Percentiles rank a stretch among this genome's conserved stretches.
These are phyloP conservation scores for Sebastes hubbsi DNA, from an alignment of 2,797 vertebrate genomes.

Conservation along the genomic window DNA sequence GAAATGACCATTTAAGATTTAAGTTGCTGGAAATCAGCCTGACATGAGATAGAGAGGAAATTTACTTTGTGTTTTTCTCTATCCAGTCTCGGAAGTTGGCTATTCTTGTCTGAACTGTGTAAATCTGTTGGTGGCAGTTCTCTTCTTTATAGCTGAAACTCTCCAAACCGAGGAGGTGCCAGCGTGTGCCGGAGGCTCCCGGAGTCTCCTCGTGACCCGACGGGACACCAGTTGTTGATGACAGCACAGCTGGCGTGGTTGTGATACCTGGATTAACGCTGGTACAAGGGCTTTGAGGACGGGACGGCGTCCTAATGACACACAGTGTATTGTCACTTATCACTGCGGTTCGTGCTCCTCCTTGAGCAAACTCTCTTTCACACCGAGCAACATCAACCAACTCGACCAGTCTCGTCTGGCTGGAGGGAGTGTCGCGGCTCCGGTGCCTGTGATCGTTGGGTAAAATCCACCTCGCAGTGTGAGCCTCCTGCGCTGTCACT, in stretches of 20 bases:
- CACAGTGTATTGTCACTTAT: slow-evolving; percentile 90
- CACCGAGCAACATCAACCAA: slow-evolving; percentile 85
- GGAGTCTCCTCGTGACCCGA: slow-evolving; percentile 52
- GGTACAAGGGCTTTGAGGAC: slow-evolving; percentile 82
- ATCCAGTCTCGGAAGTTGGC: slow-evolving; percentile 90
- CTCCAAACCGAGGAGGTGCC: slow-evolving; percentile 90
- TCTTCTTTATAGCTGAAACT: slow-evolving; percentile 86
- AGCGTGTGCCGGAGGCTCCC: slow-evolving; percentile 57
- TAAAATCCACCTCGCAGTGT: slow-evolving; percentile 84
- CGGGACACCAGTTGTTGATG: slow-evolving; percentile 4
- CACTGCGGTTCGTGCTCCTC: slow-evolving; percentile 74
- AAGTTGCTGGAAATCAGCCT: neutral
- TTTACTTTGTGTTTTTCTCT: slow-evolving; percentile 87
- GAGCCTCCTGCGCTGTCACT: slow-evolving; percentile 58
- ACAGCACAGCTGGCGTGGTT: slow-evolving; percentile 63
- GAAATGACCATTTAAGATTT: neutral
- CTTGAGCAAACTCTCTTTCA: slow-evolving; percentile 85
- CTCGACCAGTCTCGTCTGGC: slow-evolving; percentile 79
- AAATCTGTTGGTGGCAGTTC: slow-evolving; percentile 80
- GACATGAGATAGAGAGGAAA: neutral
- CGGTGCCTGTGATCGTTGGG: slow-evolving; percentile 41
- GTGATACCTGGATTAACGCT: slow-evolving; percentile 88
- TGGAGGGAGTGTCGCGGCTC: slow-evolving; percentile 45
- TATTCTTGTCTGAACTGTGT: slow-evolving; percentile 85
- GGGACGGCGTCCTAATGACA: slow-evolving; percentile 73